Conservation (phyloP, 2,113 vertebrate genomes). For the Phylloscopus trochilus region DNA sequence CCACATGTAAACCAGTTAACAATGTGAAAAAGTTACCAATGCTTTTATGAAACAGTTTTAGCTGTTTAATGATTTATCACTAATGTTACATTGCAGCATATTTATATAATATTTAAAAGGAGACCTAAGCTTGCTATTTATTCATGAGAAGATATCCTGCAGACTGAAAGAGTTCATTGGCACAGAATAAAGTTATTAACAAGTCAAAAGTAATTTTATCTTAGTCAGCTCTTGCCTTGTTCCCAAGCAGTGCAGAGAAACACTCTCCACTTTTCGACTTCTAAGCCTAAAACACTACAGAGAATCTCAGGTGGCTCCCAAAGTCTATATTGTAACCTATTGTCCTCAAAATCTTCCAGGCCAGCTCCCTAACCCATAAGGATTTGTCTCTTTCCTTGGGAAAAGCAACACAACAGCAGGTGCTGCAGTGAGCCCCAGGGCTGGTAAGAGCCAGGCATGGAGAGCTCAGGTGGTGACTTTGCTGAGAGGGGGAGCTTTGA, state of each 20-base stretch:
- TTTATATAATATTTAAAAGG: conserved; percentile 53
- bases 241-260: neutral
- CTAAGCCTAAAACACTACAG: neutral
- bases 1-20: neutral
- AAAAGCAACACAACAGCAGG: neutral
- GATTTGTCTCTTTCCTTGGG: neutral
- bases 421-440: fast-evolving
- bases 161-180: neutral
- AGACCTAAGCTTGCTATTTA: conserved; percentile 7
- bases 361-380: neutral
- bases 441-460: neutral
- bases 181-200: neutral
- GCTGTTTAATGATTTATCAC: conserved; percentile 30
- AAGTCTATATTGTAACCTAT: neutral
- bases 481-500: neutral
- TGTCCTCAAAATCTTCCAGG: neutral
- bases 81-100: neutral
- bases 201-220: neutral
- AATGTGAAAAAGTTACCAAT: neutral
- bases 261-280: neutral
- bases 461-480: fast-evolving
- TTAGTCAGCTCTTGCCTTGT: neutral
- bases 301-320: neutral
- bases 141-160: conserved; percentile 2
- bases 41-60: neutral